These are phyloP conservation scores for Cantharis rufa DNA, from an alignment of 2,888 invertebrate genomes.

Conservation along the genomic window DNA sequence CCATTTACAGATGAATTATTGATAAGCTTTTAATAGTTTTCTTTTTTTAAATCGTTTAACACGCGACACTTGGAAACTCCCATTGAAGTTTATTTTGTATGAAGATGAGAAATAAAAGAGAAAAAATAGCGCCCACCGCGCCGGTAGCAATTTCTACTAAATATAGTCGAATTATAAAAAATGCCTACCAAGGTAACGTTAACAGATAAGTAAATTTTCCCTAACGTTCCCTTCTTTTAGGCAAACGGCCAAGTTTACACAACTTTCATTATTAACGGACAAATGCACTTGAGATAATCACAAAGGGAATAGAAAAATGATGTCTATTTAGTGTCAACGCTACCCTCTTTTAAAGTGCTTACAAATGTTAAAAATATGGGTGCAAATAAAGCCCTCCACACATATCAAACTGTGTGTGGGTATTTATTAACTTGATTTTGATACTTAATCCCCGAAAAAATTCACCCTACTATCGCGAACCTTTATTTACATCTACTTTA, in stretches of 20 bases:
- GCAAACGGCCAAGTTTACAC: slow-evolving; percentile 44
- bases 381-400: slow-evolving; percentile 7
- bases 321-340: slow-evolving; percentile 21
- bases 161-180: slow-evolving; percentile 2
- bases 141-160: not conserved
- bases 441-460: slow-evolving; percentile 26
- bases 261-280: slow-evolving; percentile 53
- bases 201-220: slow-evolving; percentile 10
- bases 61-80: not conserved
- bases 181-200: not conserved
- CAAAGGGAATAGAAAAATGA: slow-evolving; percentile 29
- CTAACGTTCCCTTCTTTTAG: slow-evolving; percentile 13
- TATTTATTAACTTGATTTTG: slow-evolving; percentile 29
- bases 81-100: not conserved
- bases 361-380: slow-evolving; percentile 9
- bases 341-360: slow-evolving; percentile 12
- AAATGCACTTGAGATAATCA: slow-evolving; percentile 45
- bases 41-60: not conserved
- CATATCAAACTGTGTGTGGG: slow-evolving; percentile 35
- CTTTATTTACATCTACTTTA: slow-evolving; percentile 22
- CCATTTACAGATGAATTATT: slow-evolving; percentile 3
- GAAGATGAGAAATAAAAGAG: not conserved
- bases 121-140: not conserved
- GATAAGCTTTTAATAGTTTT: not conserved
- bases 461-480: slow-evolving; percentile 17